phyloP scores from a whole-genome alignment of 1,140 invertebrate genomes.

The Drosophila hydei region DNA sequence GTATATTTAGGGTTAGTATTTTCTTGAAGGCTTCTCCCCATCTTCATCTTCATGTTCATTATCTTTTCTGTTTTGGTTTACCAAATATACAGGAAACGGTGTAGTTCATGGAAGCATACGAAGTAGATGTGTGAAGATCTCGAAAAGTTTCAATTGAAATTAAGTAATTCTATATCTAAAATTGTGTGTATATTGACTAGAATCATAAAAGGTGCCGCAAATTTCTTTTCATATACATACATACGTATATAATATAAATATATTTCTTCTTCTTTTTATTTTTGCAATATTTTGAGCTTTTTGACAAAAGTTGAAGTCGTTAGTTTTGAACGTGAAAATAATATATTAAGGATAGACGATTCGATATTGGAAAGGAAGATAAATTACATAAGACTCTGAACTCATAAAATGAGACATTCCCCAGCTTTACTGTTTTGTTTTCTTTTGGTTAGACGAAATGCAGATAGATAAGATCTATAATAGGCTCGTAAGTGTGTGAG shows the following conservation, averaged over 20 bases:
- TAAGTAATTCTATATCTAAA: constrained; percentile 6
- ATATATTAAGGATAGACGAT: constrained; percentile 25
- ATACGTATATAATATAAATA: constrained; percentile 5
- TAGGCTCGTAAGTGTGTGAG: constrained; percentile 32
- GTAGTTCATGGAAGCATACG: constrained; percentile 35
- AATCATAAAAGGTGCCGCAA: constrained; percentile 35
- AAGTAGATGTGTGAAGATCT: constrained; percentile 10
- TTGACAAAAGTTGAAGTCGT: constrained; percentile 71
- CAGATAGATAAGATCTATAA: constrained; percentile 10
- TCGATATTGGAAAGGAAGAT: constrained; percentile 51
- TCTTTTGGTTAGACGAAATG: constrained; percentile 13
- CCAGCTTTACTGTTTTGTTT: background rate
- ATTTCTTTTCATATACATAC: constrained; percentile 11
- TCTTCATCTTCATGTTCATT: constrained; percentile 2
- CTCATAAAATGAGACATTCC: constrained; percentile 42
- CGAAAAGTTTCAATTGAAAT: constrained; percentile 11
- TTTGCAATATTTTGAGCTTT: constrained; percentile 32
- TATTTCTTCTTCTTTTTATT: background rate
- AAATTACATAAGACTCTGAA: constrained; percentile 35
- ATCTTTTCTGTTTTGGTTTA: background rate
- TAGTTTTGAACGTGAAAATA: constrained; percentile 54
- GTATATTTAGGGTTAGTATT: constrained; percentile 1
- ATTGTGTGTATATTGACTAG: constrained; percentile 19
- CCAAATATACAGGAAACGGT: constrained; percentile 7
- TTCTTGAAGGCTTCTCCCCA: too few species aligned